Base-by-base conservation (phyloP, 1,140 invertebrate species). In the Drosophila navojoa region DNA sequence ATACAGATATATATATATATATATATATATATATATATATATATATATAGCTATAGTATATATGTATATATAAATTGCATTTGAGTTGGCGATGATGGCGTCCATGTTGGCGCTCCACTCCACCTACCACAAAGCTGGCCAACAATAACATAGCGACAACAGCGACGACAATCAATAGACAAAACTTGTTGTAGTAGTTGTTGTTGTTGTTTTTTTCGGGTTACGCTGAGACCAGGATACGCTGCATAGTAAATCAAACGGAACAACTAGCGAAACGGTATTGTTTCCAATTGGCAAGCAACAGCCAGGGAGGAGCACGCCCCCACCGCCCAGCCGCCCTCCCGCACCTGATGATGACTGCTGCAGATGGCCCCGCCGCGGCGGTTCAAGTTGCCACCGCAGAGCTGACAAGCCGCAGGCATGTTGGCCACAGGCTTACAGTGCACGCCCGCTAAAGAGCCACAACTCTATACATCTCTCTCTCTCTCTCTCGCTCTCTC, bases 201-300 rank as follows among this genome's bases (percentile, higher is more conserved):
- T 59, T 71, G 57, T 38, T n/a, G 53, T 53, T 54, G 35, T 52
- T 81, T 70, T 74, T 42, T 71, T 22, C 19, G 19, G 71, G 32
- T 32, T 32, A 1, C 50, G 50, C 2, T 32, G 44, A 6, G 32
- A 27, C 38, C 19, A 19, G 54, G 35, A 27, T 22, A 45, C 57
- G 58, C 63, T 71, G 76, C 73, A 89, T 87, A 82, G 85, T 89
- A 87, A 87, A 87, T 87, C 84, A 87, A 87, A 87, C 84, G 84
- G 79, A 89, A 84, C 84, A 89, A 87, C 84, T 89, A 87, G 79
- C 66, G 77, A 87, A 87, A 87, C 84, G 79, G 84, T 87, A 87
- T 87, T 87, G 84, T 89, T 87, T 87, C 71, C 84, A 86, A 86
- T 86, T 86, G 82, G 76, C 84, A 72, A 61, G 29, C 77, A 11